Evolutionary conservation across 1,140 invertebrate genomes (phyloP), one percentile per base, ranked within the genome.

Genomic region (Tachypleus tridentatus): DNA sequence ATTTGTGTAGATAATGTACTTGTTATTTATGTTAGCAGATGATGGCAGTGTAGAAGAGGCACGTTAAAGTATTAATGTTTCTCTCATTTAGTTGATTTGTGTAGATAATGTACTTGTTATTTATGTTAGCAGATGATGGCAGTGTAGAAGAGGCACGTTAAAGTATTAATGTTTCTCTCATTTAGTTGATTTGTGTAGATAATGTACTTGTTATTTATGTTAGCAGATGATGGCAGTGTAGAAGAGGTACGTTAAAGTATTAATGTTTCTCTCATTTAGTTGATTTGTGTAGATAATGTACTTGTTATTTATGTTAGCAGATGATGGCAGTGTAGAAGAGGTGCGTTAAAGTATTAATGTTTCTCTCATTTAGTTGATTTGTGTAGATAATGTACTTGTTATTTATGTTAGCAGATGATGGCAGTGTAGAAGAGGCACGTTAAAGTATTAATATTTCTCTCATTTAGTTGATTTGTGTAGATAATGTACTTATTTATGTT

Each of bases 111-210:
- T 29, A 29, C 0, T 29, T 29, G 29, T 29, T 29, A 29, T 29
- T n/a, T n/a, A n/a, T n/a, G n/a, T n/a, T 69, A n/a, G 61, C 66
- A 29, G 69, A 72, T 53, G 71, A 72, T 64, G 71, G 70, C 48
- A 70, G 69, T 57, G 9, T 65, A 9, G 54, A 57, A 54, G 51
- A 66, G 9, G 56, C 4, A 62, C 4, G 58, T 50, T 60, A 9
- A 59, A 59, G 29, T n/a, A 29, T 29, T 29, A 29, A 29, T 29
- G 29, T 29, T 29, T 29, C 29, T 29, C 29, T 29, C 29, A 29
- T 29, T 29, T 29, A 29, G 29, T 29, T 1, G 29, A 29, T 29
- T 29, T 29, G 29, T 29, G 29, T 29, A 29, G 29, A 29, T 29
- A 29, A 29, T 29, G 29, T 29, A 29, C 0, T 29, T 29, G 29